Conservation (phyloP, 2,113 vertebrate genomes). For the Myanophis thanlyinensis region DNA sequence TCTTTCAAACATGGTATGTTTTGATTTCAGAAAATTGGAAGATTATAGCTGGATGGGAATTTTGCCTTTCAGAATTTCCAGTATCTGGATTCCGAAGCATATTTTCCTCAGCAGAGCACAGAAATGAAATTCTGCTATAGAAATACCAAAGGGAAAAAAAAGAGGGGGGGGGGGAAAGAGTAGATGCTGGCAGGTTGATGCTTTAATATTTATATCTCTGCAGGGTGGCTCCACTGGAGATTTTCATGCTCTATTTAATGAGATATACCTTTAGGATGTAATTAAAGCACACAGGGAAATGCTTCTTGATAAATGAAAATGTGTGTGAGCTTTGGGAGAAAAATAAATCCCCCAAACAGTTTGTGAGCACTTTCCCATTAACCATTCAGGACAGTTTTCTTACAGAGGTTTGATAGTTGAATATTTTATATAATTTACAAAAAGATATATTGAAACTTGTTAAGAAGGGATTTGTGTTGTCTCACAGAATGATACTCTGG, state of each 20-base stretch:
- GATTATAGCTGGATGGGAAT: accelerated
- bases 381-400: not conserved
- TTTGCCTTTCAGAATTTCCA: not conserved
- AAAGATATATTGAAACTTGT: not conserved
- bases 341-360: not conserved
- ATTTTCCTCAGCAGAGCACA: not conserved
- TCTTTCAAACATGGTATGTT: not conserved
- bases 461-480: not conserved
- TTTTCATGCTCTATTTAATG: conserved; percentile 3
- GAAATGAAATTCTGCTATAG: not conserved
- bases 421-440: not conserved
- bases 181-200: not conserved
- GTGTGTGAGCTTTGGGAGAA: not conserved
- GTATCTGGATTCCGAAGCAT: not conserved
- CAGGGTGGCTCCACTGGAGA: not conserved
- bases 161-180: not conserved
- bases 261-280: conserved; percentile 14
- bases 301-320: conserved; percentile 16
- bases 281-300: not conserved
- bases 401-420: not conserved
- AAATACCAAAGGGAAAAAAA: not conserved
- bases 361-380: not conserved
- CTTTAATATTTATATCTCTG: not conserved
- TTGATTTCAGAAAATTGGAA: conserved; percentile 9
- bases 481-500: not conserved